Conservation (phyloP, 2,888 invertebrate species). For the Ametastegia equiseti region DNA sequence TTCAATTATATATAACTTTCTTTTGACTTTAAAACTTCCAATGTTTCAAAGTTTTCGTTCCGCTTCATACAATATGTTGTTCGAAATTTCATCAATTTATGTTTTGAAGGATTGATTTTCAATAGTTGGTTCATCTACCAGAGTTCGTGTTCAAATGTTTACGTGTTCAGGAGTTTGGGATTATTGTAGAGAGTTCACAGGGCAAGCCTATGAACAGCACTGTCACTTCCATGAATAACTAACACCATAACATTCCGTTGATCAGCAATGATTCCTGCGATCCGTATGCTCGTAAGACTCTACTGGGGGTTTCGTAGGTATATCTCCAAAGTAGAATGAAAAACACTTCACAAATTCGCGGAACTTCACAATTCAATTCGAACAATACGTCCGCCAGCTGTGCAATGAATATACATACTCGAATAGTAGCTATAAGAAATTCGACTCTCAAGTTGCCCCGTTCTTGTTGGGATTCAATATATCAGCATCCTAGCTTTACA, state of each 20-base stretch:
- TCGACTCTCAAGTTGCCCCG: slow-evolving; percentile 2
- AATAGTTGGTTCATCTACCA: not conserved
- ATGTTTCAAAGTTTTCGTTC: too few relatives aligned
- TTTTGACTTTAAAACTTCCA: too few relatives aligned
- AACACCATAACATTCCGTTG: not conserved
- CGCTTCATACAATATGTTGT: too few relatives aligned
- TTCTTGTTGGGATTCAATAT: not conserved
- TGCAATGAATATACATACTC: not conserved
- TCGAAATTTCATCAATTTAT: not conserved
- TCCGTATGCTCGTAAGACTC: not conserved
- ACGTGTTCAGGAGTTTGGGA: not conserved
- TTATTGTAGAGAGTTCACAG: not conserved
- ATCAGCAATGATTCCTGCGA: not conserved
- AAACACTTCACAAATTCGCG: not conserved
- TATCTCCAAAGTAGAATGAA: not conserved
- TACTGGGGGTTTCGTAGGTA: not conserved
- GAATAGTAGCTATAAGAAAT: slow-evolving; percentile 1
- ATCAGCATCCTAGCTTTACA: not conserved
- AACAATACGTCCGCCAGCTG: not conserved
- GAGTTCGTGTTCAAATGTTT: not conserved
- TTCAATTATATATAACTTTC: too few relatives aligned
- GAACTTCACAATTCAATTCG: not conserved
- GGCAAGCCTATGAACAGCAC: not conserved
- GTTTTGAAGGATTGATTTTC: not conserved
- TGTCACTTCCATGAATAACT: not conserved